A percentile compares a stretch with the other conserved stretches of the same genome.
These are phyloP conservation scores for Nephrotoma guestfalica DNA, from an alignment of 2,888 invertebrate species.

Conservation along the genomic window DNA sequence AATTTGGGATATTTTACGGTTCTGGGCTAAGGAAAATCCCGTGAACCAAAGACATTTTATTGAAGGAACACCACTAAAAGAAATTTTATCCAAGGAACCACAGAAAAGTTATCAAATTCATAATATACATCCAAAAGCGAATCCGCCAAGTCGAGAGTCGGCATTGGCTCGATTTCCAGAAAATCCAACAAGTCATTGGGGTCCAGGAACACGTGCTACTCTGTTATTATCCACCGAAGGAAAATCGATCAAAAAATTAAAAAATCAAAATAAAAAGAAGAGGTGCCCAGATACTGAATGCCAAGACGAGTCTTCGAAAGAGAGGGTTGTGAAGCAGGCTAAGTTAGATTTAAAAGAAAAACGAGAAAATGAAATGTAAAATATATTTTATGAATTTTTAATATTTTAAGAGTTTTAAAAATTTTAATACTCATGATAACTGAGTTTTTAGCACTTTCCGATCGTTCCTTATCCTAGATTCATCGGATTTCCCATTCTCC, in stretches of 20 bases:
- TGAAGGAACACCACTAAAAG: constrained; percentile 25
- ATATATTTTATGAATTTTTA: too few species aligned
- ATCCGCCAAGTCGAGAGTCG: constrained; percentile 60
- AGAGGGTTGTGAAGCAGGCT: neutral
- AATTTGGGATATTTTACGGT: constrained; percentile 84
- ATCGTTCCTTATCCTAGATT: too few species aligned
- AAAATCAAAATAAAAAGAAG: neutral
- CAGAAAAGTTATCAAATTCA: constrained; percentile 33
- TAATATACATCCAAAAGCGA: constrained; percentile 44
- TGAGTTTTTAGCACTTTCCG: too few species aligned
- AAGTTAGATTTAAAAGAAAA: neutral
- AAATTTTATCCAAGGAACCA: constrained; percentile 41
- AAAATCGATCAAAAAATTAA: neutral
- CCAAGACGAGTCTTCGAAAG: neutral
- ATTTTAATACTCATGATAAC: too few species aligned
- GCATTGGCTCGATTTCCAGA: constrained; percentile 67
- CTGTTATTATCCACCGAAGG: constrained; percentile 43
- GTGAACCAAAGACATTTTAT: constrained; percentile 44
- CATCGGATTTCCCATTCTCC: too few species aligned
- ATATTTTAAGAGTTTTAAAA: too few species aligned
- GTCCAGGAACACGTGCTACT: constrained; percentile 70
- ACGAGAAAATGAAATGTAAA: neutral
- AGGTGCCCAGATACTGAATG: neutral
- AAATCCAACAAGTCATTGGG: constrained; percentile 83
- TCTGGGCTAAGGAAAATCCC: constrained; percentile 60